phyloP scores from a whole-genome alignment of 2,888 invertebrate genomes.

The Caenorhabditis angaria region DNA sequence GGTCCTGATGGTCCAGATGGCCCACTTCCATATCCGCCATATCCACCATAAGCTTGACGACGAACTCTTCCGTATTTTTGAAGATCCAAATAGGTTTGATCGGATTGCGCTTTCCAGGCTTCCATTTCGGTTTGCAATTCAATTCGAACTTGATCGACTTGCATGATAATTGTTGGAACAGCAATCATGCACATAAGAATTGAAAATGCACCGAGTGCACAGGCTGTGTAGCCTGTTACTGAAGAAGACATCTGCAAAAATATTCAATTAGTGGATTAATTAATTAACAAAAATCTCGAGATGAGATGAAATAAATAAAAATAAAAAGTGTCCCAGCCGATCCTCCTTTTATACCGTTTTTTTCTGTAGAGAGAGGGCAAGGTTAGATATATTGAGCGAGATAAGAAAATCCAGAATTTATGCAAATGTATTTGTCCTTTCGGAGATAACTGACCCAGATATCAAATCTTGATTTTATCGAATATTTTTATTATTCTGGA shows the following conservation, averaged over 20 bases:
- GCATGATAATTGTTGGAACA: constrained; percentile 49
- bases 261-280: not conserved
- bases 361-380: not conserved
- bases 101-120: constrained; percentile 50
- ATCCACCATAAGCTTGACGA: constrained; percentile 54
- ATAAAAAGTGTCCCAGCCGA: no score
- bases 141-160: constrained; percentile 52
- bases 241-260: constrained; percentile 10
- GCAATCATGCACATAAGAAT: constrained; percentile 46
- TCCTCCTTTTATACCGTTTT: not conserved
- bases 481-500: no score
- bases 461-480: not conserved
- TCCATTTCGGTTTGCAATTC: constrained; percentile 61
- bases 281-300: not conserved
- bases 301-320: not conserved
- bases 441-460: not conserved
- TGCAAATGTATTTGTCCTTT: not conserved
- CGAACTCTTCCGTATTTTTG: constrained; percentile 49
- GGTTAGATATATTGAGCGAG: not conserved
- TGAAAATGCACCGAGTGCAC: constrained; percentile 46
- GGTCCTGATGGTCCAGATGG: constrained; percentile 24
- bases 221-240: constrained; percentile 46
- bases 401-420: not conserved
- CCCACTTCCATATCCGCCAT: constrained; percentile 47
- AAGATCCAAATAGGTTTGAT: constrained; percentile 48